Evolutionary conservation across 2,113 vertebrate genomes (phyloP).

Genomic region (Poeciliopsis retropinna): DNA sequence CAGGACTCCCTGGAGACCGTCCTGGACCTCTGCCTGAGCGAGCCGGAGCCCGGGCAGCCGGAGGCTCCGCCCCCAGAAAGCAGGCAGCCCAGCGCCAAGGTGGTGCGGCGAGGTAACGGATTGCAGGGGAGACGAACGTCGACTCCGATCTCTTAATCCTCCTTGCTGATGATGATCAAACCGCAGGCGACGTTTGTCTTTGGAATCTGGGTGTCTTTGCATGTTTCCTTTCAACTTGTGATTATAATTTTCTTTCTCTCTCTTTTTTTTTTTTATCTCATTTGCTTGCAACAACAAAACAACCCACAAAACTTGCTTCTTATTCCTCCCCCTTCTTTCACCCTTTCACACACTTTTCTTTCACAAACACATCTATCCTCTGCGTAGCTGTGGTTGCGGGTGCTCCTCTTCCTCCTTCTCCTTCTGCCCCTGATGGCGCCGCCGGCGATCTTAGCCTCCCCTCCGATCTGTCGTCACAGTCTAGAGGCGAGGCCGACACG

Average conservation of each 20-base stretch:
- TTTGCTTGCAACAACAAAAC: slow-evolving; percentile 19
- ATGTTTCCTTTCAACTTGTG: slow-evolving; percentile 57
- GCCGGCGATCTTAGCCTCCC: slow-evolving; percentile 72
- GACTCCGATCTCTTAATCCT: not conserved
- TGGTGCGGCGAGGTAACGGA: slow-evolving; percentile 78
- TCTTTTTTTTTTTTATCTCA: slow-evolving; percentile 9
- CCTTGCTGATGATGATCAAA: not conserved
- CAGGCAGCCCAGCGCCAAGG: slow-evolving; percentile 45
- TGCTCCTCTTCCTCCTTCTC: slow-evolving; percentile 77
- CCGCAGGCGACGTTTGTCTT: not conserved
- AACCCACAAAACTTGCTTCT: not conserved
- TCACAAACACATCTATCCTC: slow-evolving; percentile 56
- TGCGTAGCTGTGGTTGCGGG: slow-evolving; percentile 81
- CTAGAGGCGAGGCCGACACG: slow-evolving; percentile 60
- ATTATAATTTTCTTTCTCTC: slow-evolving; percentile 17
- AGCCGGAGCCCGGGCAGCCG: slow-evolving; percentile 29
- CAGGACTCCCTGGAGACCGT: slow-evolving; percentile 53
- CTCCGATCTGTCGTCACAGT: slow-evolving; percentile 71
- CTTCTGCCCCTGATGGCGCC: slow-evolving; percentile 78
- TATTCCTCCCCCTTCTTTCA: slow-evolving; percentile 2
- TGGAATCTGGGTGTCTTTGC: slow-evolving; percentile 47
- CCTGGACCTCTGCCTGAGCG: slow-evolving; percentile 34
- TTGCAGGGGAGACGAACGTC: too few species aligned
- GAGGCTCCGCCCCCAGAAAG: slow-evolving; percentile 21
- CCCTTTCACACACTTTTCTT: slow-evolving; percentile 35